Evolutionary conservation across 2,113 vertebrate species (phyloP).

Genomic region (Cacatua alba): DNA sequence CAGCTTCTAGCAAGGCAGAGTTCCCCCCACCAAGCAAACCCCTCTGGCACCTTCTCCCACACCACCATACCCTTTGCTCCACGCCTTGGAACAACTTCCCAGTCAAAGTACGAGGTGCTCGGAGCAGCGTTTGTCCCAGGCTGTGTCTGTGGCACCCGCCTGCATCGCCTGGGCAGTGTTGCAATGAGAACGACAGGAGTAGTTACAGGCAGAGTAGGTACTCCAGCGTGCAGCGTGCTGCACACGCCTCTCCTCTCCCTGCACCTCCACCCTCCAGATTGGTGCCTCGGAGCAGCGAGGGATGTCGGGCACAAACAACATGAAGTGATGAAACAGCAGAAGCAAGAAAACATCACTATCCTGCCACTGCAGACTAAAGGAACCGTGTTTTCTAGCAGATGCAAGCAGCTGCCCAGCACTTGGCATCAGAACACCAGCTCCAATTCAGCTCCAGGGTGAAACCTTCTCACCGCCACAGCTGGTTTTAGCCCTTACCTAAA

Average conservation of each 20-base stretch:
- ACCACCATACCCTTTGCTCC: accelerated
- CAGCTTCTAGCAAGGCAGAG: neutral
- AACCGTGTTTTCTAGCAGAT: neutral
- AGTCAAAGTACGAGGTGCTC: accelerated
- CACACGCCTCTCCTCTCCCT: neutral
- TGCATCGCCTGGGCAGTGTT: neutral
- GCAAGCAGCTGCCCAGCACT: neutral
- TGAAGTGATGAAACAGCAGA: neutral
- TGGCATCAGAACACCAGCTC: neutral
- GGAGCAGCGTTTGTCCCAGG: accelerated
- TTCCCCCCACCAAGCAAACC: too few relatives aligned
- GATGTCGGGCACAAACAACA: neutral
- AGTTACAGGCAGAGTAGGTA: neutral
- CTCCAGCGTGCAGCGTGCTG: accelerated
- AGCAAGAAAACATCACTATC: neutral
- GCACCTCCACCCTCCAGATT: neutral
- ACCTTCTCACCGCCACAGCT: accelerated
- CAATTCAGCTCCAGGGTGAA: neutral
- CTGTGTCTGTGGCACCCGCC: accelerated
- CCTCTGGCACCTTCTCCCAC: neutral
- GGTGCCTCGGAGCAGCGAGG: neutral
- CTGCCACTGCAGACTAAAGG: neutral
- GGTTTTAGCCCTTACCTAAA: neutral
- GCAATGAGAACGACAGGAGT: neutral
- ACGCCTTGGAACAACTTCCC: neutral